Evolutionary conservation across 2,113 vertebrate species (phyloP).

Genomic region (Chlorodrepanis virens): DNA sequence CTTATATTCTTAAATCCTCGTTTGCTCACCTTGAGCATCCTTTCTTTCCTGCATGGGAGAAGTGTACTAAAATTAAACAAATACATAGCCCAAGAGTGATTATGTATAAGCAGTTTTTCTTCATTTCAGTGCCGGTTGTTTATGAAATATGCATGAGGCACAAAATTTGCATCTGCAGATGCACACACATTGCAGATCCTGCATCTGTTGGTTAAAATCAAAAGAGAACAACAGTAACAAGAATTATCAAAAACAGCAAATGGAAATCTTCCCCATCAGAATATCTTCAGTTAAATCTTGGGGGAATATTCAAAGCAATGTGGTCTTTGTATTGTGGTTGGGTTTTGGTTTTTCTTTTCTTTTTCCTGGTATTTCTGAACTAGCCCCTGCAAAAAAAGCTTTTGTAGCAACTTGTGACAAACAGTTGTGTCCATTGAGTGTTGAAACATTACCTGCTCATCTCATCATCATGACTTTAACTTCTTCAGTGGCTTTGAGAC

Average conservation of each 20-base stretch:
- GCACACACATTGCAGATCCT: neutral
- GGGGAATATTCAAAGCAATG: neutral
- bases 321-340: neutral
- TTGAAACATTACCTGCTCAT: neutral
- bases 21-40: neutral
- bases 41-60: neutral
- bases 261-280: neutral
- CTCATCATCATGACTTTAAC: neutral
- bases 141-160: slow-evolving; percentile 46
- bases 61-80: slow-evolving; percentile 4
- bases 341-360: neutral
- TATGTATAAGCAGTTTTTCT: slow-evolving; percentile 23
- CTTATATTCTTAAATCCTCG: neutral
- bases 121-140: neutral
- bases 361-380: neutral
- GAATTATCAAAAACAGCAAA: neutral
- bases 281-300: neutral
- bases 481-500: neutral
- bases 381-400: neutral
- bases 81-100: neutral
- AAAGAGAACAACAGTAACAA: neutral
- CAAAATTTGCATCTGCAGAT: slow-evolving; percentile 1
- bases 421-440: neutral
- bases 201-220: slow-evolving; percentile 17
- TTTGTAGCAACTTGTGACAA: neutral